Conservation (phyloP, 2,113 vertebrate genomes). For the Hypocryptadius cinnamomeus region DNA sequence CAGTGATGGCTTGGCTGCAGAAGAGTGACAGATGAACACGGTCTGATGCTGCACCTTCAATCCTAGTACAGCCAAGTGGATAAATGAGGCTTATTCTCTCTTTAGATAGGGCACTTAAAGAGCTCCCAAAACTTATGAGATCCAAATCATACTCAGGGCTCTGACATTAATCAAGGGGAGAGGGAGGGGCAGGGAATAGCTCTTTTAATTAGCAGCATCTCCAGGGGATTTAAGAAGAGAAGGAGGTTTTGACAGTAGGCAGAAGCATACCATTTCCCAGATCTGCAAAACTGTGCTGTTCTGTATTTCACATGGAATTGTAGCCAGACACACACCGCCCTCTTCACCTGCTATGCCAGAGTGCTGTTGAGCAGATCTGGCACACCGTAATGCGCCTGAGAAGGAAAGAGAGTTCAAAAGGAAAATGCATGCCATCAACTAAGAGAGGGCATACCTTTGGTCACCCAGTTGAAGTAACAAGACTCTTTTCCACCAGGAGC, state of each 20-base stretch:
- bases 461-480: background rate
- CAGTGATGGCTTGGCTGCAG: background rate
- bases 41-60: background rate
- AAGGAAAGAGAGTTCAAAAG: background rate
- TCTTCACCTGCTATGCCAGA: background rate
- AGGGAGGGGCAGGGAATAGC: background rate
- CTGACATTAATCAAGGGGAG: background rate
- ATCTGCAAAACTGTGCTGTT: background rate
- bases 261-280: background rate
- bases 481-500: background rate
- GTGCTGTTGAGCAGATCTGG: background rate
- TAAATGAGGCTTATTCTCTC: background rate
- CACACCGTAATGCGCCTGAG: background rate
- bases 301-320: background rate
- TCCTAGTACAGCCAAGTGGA: background rate
- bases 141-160: background rate
- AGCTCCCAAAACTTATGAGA: background rate
- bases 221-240: background rate
- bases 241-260: background rate
- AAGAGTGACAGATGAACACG: fast-evolving
- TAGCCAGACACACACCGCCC: background rate
- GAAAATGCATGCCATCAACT: background rate
- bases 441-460: background rate
- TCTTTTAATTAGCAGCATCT: background rate
- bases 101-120: background rate